Conservation (phyloP, 2,888 invertebrate genomes). For the Digitonthophagus gazella region DNA sequence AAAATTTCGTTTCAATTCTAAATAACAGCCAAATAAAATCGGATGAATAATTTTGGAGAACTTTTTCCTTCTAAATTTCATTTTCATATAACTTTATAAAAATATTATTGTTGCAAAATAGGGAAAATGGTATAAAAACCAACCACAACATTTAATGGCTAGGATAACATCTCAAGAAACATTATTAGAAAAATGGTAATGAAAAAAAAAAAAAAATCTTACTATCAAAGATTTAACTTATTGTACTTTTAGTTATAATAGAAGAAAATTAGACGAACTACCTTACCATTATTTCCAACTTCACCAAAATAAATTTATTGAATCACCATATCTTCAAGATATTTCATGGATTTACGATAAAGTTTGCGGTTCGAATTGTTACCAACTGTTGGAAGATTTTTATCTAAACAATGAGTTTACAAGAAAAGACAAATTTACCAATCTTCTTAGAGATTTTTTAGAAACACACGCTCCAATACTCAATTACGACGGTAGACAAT, state of each 20-base stretch:
- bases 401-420: conserved; percentile 48
- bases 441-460: conserved; percentile 66
- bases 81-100: too few relatives aligned
- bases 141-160: conserved; percentile 58
- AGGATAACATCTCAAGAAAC: conserved; percentile 60
- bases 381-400: conserved; percentile 75
- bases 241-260: conserved; percentile 63
- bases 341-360: conserved; percentile 79
- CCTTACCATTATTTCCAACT: conserved; percentile 74
- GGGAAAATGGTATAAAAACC: conserved; percentile 61
- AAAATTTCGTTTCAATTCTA: too few relatives aligned
- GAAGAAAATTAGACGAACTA: conserved; percentile 77
- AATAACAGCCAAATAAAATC: background rate
- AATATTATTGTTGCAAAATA: too few relatives aligned
- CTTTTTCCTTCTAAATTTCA: conserved; percentile 4
- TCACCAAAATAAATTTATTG: conserved; percentile 59
- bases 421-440: conserved; percentile 54
- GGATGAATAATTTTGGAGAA: background rate
- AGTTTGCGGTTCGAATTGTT: conserved; percentile 72
- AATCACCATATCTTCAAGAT: conserved; percentile 70
- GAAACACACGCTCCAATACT: conserved; percentile 70
- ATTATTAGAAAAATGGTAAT: conserved; percentile 50
- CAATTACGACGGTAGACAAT: conserved; percentile 79
- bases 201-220: background rate
- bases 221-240: background rate